Evolutionary conservation across 2,113 vertebrate species (phyloP).

Genomic region (Potamarius usumacintae): DNA sequence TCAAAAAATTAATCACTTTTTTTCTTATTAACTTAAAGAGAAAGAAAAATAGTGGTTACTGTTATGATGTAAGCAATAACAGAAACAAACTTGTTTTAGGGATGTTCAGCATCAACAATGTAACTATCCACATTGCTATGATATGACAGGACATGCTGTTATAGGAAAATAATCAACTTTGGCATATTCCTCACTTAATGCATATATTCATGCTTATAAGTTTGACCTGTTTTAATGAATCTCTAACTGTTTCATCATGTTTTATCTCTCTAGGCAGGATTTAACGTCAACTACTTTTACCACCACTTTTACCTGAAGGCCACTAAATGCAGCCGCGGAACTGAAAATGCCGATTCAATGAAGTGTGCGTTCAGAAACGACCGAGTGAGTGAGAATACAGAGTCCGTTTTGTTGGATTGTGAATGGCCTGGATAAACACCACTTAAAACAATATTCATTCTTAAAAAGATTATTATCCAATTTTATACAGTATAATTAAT

Average conservation of each 20-base stretch:
- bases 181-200: neutral
- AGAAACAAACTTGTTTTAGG: neutral
- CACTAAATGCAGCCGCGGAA: constrained; percentile 67
- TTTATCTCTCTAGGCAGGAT: constrained; percentile 61
- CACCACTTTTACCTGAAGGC: constrained; percentile 72
- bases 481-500: neutral
- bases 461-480: neutral
- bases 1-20: neutral
- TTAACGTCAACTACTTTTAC: constrained; percentile 63
- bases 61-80: neutral
- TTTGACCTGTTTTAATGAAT: neutral
- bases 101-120: neutral
- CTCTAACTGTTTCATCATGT: too few relatives aligned
- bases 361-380: constrained; percentile 69
- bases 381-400: constrained; percentile 59
- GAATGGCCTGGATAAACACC: neutral
- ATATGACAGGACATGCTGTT: neutral
- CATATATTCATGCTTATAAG: neutral
- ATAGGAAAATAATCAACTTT: neutral
- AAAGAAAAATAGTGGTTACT: neutral
- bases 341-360: constrained; percentile 19
- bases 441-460: neutral
- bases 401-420: neutral
- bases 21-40: too few relatives aligned
- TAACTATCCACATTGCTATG: neutral